Evolutionary conservation across 2,888 invertebrate genomes (phyloP).

Genomic region (Conomelus anceps): DNA sequence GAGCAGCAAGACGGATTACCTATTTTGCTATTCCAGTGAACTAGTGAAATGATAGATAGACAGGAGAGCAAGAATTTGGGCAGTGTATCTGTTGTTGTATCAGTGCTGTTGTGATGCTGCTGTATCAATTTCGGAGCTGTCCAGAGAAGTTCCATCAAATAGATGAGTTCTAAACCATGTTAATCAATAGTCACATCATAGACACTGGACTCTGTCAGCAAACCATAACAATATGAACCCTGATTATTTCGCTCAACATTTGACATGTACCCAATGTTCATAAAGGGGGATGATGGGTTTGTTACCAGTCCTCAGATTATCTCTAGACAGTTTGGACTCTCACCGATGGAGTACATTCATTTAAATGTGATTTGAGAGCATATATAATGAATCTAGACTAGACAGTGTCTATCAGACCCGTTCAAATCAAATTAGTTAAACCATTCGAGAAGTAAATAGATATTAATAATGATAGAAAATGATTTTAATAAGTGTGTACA

Average conservation of each 20-base stretch:
- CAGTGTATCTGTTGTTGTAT: background rate
- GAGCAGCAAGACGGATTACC: background rate
- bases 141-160: background rate
- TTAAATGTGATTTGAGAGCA: background rate
- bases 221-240: background rate
- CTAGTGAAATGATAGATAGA: background rate
- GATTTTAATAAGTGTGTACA: no score
- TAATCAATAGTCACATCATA: background rate
- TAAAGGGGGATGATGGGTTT: background rate
- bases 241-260: background rate
- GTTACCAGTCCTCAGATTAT: background rate
- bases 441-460: no score
- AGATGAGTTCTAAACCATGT: background rate
- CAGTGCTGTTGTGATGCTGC: background rate
- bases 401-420: background rate
- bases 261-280: background rate
- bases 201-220: background rate
- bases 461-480: no score
- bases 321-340: background rate
- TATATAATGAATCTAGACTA: background rate
- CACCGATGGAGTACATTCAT: background rate
- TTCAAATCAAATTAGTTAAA: background rate
- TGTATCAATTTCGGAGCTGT: background rate
- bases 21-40: background rate
- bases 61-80: background rate